Evolutionary conservation across 2,888 invertebrate genomes (phyloP).

Genomic region (Germaria angustata): DNA sequence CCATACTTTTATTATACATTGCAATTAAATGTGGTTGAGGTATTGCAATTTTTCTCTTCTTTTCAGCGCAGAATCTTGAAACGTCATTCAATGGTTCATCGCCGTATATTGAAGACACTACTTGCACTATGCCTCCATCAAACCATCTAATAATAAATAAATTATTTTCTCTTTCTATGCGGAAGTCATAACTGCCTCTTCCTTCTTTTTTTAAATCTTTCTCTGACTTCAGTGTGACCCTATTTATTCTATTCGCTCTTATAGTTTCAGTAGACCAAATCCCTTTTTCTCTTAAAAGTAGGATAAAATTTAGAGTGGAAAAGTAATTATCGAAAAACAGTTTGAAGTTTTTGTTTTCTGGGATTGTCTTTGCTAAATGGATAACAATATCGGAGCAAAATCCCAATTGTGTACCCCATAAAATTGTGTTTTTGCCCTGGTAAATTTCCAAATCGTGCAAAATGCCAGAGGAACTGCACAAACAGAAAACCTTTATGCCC

Average conservation of each 20-base stretch:
- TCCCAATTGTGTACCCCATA: neutral
- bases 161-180: conserved; percentile 4
- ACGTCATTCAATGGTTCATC: neutral
- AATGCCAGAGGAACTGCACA: neutral
- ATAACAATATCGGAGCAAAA: conserved; percentile 38
- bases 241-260: neutral
- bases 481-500: conserved; percentile 7
- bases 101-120: conserved; percentile 14
- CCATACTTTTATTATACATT: conserved; percentile 1
- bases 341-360: conserved; percentile 27
- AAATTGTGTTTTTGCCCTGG: conserved; percentile 14
- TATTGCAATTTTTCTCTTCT: conserved; percentile 17
- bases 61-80: neutral
- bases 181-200: conserved; percentile 8
- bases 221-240: neutral
- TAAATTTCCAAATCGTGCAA: conserved; percentile 27
- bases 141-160: conserved; percentile 22
- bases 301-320: neutral
- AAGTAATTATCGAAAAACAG: conserved; percentile 35
- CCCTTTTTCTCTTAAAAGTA: neutral
- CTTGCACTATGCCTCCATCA: conserved; percentile 13
- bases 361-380: conserved; percentile 27
- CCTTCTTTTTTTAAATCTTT: conserved; percentile 3
- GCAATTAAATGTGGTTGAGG: neutral
- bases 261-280: conserved; percentile 24